phyloP scores from a whole-genome alignment of 2,797 vertebrate species.

The Urophycis tenuis region DNA sequence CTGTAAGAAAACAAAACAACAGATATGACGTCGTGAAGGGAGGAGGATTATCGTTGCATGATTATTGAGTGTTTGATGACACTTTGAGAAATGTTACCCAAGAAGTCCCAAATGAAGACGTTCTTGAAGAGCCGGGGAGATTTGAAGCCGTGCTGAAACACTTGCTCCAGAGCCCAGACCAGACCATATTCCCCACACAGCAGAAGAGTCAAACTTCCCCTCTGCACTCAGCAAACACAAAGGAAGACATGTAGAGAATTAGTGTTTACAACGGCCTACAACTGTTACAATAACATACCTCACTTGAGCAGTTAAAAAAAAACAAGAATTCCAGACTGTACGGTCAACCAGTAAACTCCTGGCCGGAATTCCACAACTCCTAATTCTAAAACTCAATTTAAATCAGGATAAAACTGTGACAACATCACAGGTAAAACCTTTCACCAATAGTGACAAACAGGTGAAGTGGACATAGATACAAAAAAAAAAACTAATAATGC shows the following conservation, averaged over 20 bases:
- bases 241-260: not conserved
- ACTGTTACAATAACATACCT: not conserved
- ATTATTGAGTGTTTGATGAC: not conserved
- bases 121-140: slow-evolving; percentile 98
- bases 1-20: slow-evolving; percentile 58
- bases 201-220: slow-evolving; percentile 91
- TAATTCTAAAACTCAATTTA: not conserved
- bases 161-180: slow-evolving; percentile 94
- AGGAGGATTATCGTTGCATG: not conserved
- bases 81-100: slow-evolving; percentile 73
- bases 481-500: not conserved
- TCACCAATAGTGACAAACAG: not conserved
- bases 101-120: slow-evolving; percentile 98
- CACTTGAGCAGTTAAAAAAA: not conserved
- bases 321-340: not conserved
- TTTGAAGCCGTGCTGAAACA: slow-evolving; percentile 97
- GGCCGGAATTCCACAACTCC: not conserved
- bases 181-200: slow-evolving; percentile 96
- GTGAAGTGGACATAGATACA: not conserved
- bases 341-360: not conserved
- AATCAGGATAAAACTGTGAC: not conserved
- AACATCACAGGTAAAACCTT: not conserved
- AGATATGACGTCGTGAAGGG: not conserved
- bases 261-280: not conserved
- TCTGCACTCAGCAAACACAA: slow-evolving; percentile 65